Percentiles rank a stretch among this genome's conserved stretches.
Evolutionary conservation across 1,140 invertebrate species (phyloP).

Genomic region (Marisa cornuarietis): DNA sequence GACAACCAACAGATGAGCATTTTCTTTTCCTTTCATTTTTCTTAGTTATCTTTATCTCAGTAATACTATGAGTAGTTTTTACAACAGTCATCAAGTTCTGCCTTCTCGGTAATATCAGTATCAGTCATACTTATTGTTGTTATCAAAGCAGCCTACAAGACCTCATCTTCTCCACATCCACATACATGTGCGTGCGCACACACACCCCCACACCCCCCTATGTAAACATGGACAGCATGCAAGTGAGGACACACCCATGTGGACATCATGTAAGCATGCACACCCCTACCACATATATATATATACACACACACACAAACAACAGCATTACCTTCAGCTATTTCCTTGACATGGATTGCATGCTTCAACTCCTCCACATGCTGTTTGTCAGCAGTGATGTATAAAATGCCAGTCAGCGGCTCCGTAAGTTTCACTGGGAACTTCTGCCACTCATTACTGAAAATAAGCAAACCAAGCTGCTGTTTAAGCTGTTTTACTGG

Average conservation of each 20-base stretch:
- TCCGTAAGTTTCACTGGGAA: conserved; percentile 94
- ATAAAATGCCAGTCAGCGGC: conserved; percentile 90
- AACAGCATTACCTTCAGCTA: conserved; percentile 75
- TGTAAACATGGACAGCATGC: neutral
- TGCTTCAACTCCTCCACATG: conserved; percentile 93
- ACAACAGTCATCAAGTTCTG: too few species aligned
- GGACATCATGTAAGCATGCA: neutral
- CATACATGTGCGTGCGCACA: neutral
- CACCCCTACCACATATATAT: neutral
- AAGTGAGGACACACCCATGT: neutral
- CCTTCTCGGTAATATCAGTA: too few species aligned
- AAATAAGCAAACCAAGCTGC: conserved; percentile 6
- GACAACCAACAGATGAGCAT: too few species aligned
- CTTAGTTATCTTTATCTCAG: too few species aligned
- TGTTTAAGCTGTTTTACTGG: too few species aligned
- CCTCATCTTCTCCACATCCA: neutral
- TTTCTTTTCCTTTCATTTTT: too few species aligned
- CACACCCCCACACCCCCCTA: too few species aligned
- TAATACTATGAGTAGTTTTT: too few species aligned
- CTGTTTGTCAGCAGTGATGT: conserved; percentile 88
- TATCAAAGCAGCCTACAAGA: neutral
- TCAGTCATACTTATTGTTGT: too few species aligned
- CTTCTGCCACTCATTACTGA: conserved; percentile 71
- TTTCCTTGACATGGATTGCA: conserved; percentile 84
- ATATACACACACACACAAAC: neutral